phyloP scores from a whole-genome alignment of 1,140 invertebrate species.

The Cotesia glomerata region DNA sequence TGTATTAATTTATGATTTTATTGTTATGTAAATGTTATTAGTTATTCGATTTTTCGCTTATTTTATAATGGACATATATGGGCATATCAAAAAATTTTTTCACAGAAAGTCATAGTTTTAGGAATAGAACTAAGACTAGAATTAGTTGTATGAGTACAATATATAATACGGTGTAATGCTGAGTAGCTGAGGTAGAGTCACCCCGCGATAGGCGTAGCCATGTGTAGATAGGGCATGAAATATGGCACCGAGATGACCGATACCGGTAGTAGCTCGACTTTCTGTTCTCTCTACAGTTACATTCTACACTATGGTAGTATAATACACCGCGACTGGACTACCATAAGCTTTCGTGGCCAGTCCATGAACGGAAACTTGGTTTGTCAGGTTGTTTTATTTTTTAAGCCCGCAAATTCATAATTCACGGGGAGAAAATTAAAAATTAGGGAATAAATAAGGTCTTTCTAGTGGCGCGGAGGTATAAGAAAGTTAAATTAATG shows the following conservation, averaged over 20 bases:
- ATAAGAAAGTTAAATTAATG: conserved; percentile 9
- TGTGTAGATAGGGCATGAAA: conserved; percentile 54
- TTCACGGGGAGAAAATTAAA: conserved; percentile 4
- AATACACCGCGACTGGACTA: conserved; percentile 1
- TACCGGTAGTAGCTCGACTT: conserved; percentile 40
- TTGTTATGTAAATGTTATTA: no score
- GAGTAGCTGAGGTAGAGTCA: conserved; percentile 6
- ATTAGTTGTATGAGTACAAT: not conserved
- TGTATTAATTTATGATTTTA: no score
- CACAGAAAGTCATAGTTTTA: conserved; percentile 43
- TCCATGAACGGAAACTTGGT: conserved; percentile 33
- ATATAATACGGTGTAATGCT: not conserved
- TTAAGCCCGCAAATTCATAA: conserved; percentile 7
- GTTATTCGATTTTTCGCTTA: not conserved
- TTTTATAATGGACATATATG: not conserved
- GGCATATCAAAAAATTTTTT: conserved; percentile 15
- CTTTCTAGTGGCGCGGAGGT: not conserved
- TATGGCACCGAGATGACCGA: conserved; percentile 53
- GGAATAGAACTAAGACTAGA: conserved; percentile 39
- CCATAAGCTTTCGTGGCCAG: no score
- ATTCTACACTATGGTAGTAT: not conserved
- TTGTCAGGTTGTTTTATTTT: conserved; percentile 17
- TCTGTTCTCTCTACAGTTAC: conserved; percentile 1
- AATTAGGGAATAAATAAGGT: not conserved
- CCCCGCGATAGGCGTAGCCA: conserved; percentile 46